Percentiles rank a stretch among this genome's conserved stretches.
These are phyloP conservation scores for Tympanoctomys barrerae DNA, from an alignment of 2,797 vertebrate genomes.

Conservation along the genomic window DNA sequence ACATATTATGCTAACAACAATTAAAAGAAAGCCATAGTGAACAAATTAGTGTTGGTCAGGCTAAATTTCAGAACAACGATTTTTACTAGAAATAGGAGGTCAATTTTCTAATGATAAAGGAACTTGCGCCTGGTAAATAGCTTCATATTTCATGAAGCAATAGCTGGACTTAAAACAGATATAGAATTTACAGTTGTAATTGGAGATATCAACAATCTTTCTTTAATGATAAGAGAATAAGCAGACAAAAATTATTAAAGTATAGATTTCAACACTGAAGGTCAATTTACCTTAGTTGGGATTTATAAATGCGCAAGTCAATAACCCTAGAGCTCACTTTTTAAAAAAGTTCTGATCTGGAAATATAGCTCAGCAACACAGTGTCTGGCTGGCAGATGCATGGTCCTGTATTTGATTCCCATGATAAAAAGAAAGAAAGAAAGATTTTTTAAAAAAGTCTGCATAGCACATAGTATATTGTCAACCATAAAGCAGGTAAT, in stretches of 20 bases:
- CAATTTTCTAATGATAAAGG: neutral
- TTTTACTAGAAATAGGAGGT: neutral
- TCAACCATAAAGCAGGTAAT: neutral
- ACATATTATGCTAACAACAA: neutral
- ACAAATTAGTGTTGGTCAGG: neutral
- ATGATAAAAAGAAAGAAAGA: no score
- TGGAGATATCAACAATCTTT: neutral
- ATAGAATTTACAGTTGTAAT: neutral
- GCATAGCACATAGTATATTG: neutral
- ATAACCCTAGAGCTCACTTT: neutral
- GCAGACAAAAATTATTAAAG: slow-evolving; percentile 1
- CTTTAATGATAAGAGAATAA: neutral
- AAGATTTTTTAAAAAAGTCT: neutral
- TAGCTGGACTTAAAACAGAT: slow-evolving; percentile 1
- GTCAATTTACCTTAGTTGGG: neutral
- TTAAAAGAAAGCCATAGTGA: neutral
- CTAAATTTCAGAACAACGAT: neutral
- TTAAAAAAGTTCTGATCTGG: no score
- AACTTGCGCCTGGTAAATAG: neutral
- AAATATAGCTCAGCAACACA: no score
- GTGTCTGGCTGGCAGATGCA: no score
- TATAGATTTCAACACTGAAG: neutral
- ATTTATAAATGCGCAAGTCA: neutral
- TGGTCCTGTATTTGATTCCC: no score
- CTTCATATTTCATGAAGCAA: slow-evolving; percentile 11